A percentile compares a stretch with the other conserved stretches of the same genome.
These are phyloP conservation scores for Panonychus citri DNA, from an alignment of 1,140 invertebrate species.

Conservation along the genomic window DNA sequence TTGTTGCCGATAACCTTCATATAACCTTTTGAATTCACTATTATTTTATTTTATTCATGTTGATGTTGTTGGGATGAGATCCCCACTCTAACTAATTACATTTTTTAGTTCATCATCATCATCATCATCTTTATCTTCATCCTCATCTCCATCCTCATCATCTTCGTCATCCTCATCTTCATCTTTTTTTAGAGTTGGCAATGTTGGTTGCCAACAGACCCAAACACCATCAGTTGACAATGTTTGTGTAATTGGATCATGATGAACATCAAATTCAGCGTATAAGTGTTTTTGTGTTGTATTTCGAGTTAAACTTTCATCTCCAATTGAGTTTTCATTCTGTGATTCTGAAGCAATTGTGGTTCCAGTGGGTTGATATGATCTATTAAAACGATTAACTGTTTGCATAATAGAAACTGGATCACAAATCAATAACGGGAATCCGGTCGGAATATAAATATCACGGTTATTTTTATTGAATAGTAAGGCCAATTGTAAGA, in stretches of 20 bases:
- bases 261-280: not conserved
- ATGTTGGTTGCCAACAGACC: too few relatives aligned
- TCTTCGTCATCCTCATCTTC: too few relatives aligned
- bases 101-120: too few relatives aligned
- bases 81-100: too few relatives aligned
- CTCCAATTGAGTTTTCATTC: not conserved
- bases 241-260: not conserved
- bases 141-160: too few relatives aligned
- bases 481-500: slow-evolving; percentile 20
- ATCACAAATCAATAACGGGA: slow-evolving; percentile 38
- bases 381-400: slow-evolving; percentile 1
- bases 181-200: too few relatives aligned
- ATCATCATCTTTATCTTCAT: too few relatives aligned
- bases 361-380: not conserved
- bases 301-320: not conserved
- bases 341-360: not conserved
- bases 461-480: slow-evolving; percentile 36
- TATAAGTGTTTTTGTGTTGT: not conserved
- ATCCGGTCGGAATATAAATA: slow-evolving; percentile 60
- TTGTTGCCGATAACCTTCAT: too few relatives aligned
- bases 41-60: too few relatives aligned
- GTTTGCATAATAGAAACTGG: slow-evolving; percentile 2
- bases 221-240: not conserved
- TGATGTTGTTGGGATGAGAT: too few relatives aligned
- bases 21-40: too few relatives aligned